phyloP scores from a whole-genome alignment of 2,888 invertebrate genomes.

The Neuroscelio doddi region DNA sequence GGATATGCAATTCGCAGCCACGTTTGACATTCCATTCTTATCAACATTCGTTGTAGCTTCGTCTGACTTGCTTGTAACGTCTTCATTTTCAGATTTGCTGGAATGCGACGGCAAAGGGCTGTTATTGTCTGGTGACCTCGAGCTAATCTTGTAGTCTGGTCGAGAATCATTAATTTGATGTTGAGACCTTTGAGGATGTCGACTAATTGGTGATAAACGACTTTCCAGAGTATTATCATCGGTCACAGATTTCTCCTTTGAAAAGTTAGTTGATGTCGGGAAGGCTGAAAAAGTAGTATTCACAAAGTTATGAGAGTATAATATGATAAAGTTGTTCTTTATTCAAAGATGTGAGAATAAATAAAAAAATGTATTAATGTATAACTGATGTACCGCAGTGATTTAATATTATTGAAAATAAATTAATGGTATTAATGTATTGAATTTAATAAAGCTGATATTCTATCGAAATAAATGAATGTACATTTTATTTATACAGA shows the following conservation, averaged over 20 bases:
- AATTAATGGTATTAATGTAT: too few relatives aligned
- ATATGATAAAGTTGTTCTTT: too few relatives aligned
- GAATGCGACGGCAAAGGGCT: conserved; percentile 58
- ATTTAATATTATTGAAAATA: too few relatives aligned
- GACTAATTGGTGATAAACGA: conserved; percentile 48
- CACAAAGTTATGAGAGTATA: background rate
- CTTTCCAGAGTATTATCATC: conserved; percentile 52
- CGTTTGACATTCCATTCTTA: conserved; percentile 34
- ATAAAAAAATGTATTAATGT: too few relatives aligned
- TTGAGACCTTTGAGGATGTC: conserved; percentile 35
- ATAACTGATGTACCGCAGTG: too few relatives aligned
- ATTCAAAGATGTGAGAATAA: too few relatives aligned
- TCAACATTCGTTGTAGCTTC: conserved; percentile 29
- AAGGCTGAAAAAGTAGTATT: conserved; percentile 50
- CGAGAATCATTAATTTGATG: conserved; percentile 37
- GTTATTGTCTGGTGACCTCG: conserved; percentile 56
- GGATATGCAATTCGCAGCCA: conserved; percentile 58
- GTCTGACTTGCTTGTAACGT: conserved; percentile 39
- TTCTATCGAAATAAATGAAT: conserved; percentile 24
- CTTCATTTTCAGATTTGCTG: conserved; percentile 60
- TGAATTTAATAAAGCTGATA: too few relatives aligned
- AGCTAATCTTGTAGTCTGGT: conserved; percentile 31
- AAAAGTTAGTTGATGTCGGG: conserved; percentile 31
- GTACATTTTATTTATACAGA: conserved; percentile 9
- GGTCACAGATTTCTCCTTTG: conserved; percentile 50